phyloP scores from a whole-genome alignment of 2,113 vertebrate genomes.

The Barbus barbus region DNA sequence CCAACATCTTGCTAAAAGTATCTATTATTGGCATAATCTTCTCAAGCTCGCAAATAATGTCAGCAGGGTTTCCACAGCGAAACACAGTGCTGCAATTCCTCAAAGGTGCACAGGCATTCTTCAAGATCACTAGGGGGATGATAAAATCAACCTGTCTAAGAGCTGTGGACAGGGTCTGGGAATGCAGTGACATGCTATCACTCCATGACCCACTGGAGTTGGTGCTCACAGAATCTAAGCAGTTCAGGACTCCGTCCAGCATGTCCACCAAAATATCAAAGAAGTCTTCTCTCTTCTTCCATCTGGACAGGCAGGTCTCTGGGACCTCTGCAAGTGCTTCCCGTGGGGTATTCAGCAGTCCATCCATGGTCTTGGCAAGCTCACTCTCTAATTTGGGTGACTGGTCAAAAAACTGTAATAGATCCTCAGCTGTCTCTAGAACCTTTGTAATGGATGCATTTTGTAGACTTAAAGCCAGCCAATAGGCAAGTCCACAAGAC shows the following conservation, averaged over 20 bases:
- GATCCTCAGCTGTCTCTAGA: conserved; percentile 85
- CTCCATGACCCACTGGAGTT: conserved; percentile 75
- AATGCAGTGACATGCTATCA: conserved; percentile 74
- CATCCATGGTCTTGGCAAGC: conserved; percentile 81
- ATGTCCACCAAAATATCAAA: conserved; percentile 91
- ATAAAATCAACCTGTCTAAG: conserved; percentile 89
- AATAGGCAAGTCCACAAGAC: conserved; percentile 89
- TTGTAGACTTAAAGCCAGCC: conserved; percentile 86
- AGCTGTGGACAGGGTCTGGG: conserved; percentile 82
- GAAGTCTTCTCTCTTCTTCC: conserved; percentile 89
- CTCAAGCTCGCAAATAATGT: conserved; percentile 82
- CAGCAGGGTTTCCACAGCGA: conserved; percentile 88
- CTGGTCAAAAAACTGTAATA: conserved; percentile 83
- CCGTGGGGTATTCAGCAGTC: conserved; percentile 73
- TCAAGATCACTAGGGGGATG: conserved; percentile 86
- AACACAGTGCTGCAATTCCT: conserved; percentile 86
- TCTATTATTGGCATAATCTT: conserved; percentile 85
- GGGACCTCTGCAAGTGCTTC: conserved; percentile 81
- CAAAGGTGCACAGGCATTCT: conserved; percentile 83
- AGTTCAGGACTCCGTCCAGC: conserved; percentile 84
- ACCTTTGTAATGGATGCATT: conserved; percentile 82
- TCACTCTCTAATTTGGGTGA: conserved; percentile 80
- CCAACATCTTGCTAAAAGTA: conserved; percentile 86
- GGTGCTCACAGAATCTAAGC: conserved; percentile 83
- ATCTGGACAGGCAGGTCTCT: conserved; percentile 84